Base-by-base conservation (phyloP, 2,888 invertebrate genomes). In the Drosophila testacea region DNA sequence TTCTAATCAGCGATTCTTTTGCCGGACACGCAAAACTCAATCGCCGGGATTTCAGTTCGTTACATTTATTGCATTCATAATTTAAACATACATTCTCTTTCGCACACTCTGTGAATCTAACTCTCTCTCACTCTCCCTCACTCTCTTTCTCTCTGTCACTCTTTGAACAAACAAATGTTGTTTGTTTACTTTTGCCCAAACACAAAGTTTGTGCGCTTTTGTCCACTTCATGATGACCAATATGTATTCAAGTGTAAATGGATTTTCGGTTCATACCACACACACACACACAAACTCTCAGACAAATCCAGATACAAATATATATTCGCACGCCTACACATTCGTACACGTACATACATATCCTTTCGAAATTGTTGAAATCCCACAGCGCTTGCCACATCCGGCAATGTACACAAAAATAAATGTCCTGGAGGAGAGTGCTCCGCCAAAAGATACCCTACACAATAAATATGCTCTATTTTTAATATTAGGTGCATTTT, bases 221-320 rank as follows among this genome's bases (percentile, higher is more conserved):
- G 74, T 73, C 73, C 76, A 66, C 69, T 81, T 75, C 67, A 69
- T 73, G 71, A 70, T 57, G 61, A 46, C 73, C 73, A 54, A 69
- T 82, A 71, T 70, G 68, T 79, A 75, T 77, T 81, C 74, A 61
- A 79, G 77, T 72, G 79, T 70, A 83, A 88, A 88, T 88, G 79
- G 88, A 83, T 79, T 85, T 77, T 88, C 64, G 70, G 72, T 81
- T 75, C 83, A 85, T 79, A 79, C 71, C 75, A 47, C 32, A 55
- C 54, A 46, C 79, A 60, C 32, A 46, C 34, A 50, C 39, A 57
- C 46, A 51, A 44, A 51, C 27, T 16, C 22, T 22, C 22, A 22
- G 22, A 36, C 36, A 56, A 4, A 10, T 11, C 41, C 27, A 41
- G 4, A n/a, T 39, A 27, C 28, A 38, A 6, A 27, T 11, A 79